Evolutionary conservation across 2,797 vertebrate genomes (phyloP).

Genomic region (Babyrousa celebensis): DNA sequence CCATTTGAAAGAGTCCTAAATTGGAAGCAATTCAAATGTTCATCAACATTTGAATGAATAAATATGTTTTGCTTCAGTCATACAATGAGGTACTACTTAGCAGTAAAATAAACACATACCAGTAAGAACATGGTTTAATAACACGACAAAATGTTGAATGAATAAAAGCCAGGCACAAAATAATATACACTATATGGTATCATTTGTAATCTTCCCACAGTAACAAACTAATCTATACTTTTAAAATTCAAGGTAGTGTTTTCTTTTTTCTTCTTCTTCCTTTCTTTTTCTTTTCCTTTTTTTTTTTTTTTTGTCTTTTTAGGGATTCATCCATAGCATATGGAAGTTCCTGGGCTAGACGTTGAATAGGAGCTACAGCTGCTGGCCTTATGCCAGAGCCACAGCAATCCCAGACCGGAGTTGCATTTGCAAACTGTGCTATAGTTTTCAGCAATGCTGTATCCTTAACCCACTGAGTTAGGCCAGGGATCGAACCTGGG

Average conservation of each 20-base stretch:
- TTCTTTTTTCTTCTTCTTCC: too few species aligned
- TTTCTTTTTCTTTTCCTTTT: too few species aligned
- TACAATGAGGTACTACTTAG: background rate
- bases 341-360: too few species aligned
- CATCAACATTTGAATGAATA: background rate
- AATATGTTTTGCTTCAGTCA: background rate
- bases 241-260: background rate
- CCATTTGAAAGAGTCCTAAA: background rate
- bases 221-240: background rate
- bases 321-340: too few species aligned
- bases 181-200: background rate
- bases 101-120: background rate
- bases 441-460: too few species aligned
- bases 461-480: too few species aligned
- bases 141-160: conserved; percentile 20
- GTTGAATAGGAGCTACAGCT: too few species aligned
- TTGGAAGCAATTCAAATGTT: background rate
- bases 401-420: too few species aligned
- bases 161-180: background rate
- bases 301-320: too few species aligned
- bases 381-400: too few species aligned
- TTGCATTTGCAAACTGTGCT: too few species aligned
- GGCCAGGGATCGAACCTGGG: too few species aligned
- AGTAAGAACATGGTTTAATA: background rate
- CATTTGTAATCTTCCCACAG: background rate